Evolutionary conservation across 2,888 invertebrate species (phyloP).

Genomic region (Prenolepis imparis): DNA sequence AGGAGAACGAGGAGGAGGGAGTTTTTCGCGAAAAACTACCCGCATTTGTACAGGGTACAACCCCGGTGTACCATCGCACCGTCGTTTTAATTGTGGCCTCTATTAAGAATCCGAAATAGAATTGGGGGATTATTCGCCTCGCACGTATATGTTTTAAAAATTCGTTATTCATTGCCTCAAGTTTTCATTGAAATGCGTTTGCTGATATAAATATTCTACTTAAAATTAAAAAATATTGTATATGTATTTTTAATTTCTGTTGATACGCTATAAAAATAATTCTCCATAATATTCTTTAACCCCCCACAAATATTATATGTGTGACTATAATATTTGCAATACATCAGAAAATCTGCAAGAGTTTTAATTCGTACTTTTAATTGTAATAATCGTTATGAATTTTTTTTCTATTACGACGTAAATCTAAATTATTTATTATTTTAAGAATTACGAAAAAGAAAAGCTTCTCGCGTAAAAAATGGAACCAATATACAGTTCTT

Average conservation of each 20-base stretch:
- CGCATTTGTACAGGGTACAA: slow-evolving; percentile 18
- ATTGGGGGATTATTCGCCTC: background rate
- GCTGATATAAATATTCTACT: background rate
- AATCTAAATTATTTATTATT: too few species aligned
- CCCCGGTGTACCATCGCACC: background rate
- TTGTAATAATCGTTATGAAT: slow-evolving; percentile 13
- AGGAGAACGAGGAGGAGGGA: slow-evolving; percentile 51
- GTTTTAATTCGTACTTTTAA: background rate
- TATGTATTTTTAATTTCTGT: background rate
- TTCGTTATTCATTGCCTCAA: background rate
- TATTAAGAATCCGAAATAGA: background rate
- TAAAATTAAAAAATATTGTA: background rate
- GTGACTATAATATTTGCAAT: background rate
- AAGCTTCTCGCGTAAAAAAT: background rate
- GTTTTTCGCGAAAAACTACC: slow-evolving; percentile 61
- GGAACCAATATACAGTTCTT: background rate
- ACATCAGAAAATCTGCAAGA: background rate
- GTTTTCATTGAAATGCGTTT: background rate
- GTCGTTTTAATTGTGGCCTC: background rate
- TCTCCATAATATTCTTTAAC: background rate
- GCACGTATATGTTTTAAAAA: background rate
- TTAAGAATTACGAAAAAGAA: slow-evolving; percentile 22
- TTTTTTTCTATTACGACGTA: too few species aligned
- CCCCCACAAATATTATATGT: background rate
- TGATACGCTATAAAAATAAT: background rate